Base-by-base conservation (phyloP, 2,888 invertebrate genomes). In the Mimumesa dahlbomi region DNA sequence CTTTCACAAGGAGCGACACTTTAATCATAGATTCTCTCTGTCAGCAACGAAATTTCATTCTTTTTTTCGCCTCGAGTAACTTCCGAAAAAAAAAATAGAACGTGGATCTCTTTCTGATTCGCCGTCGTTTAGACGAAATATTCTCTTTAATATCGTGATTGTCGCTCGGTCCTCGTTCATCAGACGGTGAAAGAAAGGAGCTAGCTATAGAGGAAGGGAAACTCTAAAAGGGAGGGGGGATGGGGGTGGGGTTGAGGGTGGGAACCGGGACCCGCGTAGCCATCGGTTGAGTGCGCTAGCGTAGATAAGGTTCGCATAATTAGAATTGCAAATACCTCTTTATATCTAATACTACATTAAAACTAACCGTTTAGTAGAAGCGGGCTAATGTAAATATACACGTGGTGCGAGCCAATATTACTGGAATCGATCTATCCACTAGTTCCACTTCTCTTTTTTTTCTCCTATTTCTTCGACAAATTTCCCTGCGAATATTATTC, bases 261-360 rank as follows among this genome's bases (percentile, higher is more conserved):
- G 53, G 57, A 52, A 45, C 56, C 36, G 19, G 7, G 40, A n/a
- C n/a, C 14, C 31, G 14, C 53, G 58, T n/a, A 34, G 22, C 49
- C 50, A 62, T 68, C 56, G 70, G 22, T 31, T 34, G 57, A 36
- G 70, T 57, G 68, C 62, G 14, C 56, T 11, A 2, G 16, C 46
- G 69, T 11, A 62, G 62, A 68, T 70, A 70, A 57, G 57, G 62
- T 25, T 52, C 52, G 6, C 11, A 45, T 43, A 62, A 68, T 70
- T 62, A 62, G 69, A 68, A 68, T 70, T 70, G 69, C 70, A 70
- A 70, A 70, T 57, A 38, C 18, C 18, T 21, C 42, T 57, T 62
- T 62, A 48, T 42, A 40, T 62, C 57, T 52, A 52, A 50, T 48
- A 48, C 52, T 14, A 31, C 62, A 62, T 68, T 61, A 68, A 70